Percentiles rank a stretch among this genome's conserved stretches.
Evolutionary conservation across 2,113 vertebrate genomes (phyloP).

Genomic region (Psephotus haematonotus): DNA sequence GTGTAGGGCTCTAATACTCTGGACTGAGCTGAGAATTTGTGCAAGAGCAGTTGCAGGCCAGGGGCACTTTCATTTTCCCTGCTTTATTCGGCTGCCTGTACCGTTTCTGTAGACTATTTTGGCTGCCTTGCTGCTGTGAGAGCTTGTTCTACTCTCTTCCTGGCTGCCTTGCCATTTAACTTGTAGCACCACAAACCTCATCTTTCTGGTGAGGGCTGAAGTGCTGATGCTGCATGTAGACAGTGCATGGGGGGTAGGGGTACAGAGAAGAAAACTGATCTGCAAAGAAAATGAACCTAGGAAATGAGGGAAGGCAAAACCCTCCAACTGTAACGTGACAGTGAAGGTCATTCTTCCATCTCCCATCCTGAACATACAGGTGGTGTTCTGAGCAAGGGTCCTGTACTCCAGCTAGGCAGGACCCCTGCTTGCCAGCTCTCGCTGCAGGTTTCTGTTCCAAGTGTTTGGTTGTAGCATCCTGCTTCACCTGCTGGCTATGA

Average conservation of each 20-base stretch:
- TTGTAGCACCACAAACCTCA: background rate
- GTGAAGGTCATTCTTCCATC: background rate
- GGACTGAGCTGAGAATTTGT: conserved; percentile 46
- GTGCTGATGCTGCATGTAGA: conserved; percentile 38
- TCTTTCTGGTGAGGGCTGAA: background rate
- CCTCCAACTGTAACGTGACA: background rate
- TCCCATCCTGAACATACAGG: background rate
- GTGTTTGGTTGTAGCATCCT: background rate
- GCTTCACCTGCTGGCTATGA: background rate
- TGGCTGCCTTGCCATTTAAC: conserved; percentile 39
- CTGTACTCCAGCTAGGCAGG: conserved; percentile 2
- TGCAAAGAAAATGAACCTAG: background rate
- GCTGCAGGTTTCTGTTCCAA: background rate
- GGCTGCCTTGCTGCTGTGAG: conserved; percentile 54
- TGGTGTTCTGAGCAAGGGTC: background rate
- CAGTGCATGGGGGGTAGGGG: background rate
- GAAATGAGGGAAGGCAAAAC: background rate
- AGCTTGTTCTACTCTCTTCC: conserved; percentile 26
- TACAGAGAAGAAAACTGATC: background rate
- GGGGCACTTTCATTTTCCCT: conserved; percentile 40
- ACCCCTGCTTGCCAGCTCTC: background rate
- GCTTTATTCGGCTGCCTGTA: conserved; percentile 50
- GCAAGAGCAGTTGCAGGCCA: conserved; percentile 58
- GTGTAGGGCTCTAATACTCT: conserved; percentile 37
- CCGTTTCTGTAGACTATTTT: conserved; percentile 39